Evolutionary conservation across 2,888 invertebrate species (phyloP).

Genomic region (Plagodis pulveraria): DNA sequence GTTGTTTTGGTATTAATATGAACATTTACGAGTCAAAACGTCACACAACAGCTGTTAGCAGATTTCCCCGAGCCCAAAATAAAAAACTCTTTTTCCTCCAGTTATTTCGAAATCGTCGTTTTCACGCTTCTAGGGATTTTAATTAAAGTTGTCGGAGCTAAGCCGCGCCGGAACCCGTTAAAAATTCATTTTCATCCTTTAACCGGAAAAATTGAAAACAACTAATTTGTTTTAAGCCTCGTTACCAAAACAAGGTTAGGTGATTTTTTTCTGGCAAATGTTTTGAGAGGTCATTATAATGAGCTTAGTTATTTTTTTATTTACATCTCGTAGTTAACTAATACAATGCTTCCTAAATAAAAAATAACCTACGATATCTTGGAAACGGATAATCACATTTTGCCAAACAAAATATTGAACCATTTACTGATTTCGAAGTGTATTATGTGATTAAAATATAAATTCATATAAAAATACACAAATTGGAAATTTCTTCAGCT

Average conservation of each 20-base stretch:
- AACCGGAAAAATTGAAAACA: conserved; percentile 54
- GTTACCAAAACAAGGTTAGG: conserved; percentile 27
- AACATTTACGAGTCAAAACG: conserved; percentile 23
- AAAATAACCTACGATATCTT: not conserved
- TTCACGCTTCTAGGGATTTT: conserved; percentile 64
- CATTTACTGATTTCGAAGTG: too few species aligned
- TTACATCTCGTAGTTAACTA: too few species aligned
- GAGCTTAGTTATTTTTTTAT: not conserved
- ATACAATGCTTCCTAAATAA: not conserved
- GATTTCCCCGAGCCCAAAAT: conserved; percentile 44
- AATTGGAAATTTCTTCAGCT: too few species aligned
- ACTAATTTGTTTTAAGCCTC: conserved; percentile 45
- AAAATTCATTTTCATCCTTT: conserved; percentile 70
- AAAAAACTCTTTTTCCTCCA: conserved; percentile 46
- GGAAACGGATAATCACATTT: not conserved
- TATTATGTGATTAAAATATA: too few species aligned
- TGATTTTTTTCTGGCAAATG: conserved; percentile 23
- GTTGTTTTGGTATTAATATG: too few species aligned
- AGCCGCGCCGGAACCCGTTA: conserved; percentile 55
- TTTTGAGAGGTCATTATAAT: conserved; percentile 18
- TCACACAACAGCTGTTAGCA: conserved; percentile 45
- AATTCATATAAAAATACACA: too few species aligned
- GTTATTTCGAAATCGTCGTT: conserved; percentile 67
- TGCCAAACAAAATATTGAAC: too few species aligned
- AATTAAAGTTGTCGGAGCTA: conserved; percentile 70